Base-by-base conservation (phyloP, 2,888 invertebrate species). In the Crocallis elinguaria region DNA sequence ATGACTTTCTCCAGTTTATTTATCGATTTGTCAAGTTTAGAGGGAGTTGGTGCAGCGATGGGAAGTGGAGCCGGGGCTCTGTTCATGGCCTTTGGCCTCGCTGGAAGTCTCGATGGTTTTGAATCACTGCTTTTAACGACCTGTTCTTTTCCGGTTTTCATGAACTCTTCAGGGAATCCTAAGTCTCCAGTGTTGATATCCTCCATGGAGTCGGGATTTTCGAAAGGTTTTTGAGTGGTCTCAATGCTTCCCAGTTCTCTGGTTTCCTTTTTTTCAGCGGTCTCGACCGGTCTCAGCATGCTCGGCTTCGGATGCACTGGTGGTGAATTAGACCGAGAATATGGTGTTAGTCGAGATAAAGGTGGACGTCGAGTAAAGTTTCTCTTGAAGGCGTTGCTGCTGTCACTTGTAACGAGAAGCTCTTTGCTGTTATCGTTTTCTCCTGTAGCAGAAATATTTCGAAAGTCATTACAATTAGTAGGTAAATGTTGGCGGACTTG, bases 351-450 rank as follows among this genome's bases (percentile, higher is more conserved):
- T 1, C 91, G 77, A 4, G 86, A 73, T 0, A 79, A 74, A 0
- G 84, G 79, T 0, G 88, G 88, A 0, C 86, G 78, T 0, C 88
- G 74, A 0, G 88, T 88, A 63, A 75, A 86, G 65, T 87, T 88
- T 43, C 84, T 79, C 57, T 77, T 83, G 16, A 82, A 69, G 2
- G 72, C 78, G 55, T 85, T 85, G 53, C 63, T 84, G 58, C 82
- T 87, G 67, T 94, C 93, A 56, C 93, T 93, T 9, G 93, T 94
- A 75, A 93, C 88, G 56, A 94, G 92, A 1, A 94, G 83, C 66
- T 94, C 94, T 58, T 93, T 92, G 71, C 93, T 93, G 77, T 92
- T 93, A 33, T 93, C 93, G 42, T 81, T 87, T 65, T 93, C 93
- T 3, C 85, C 93, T 92, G 70, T 30, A 25, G 14, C 4, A 9